Evolutionary conservation across 2,888 invertebrate species (phyloP), one percentile per base, ranked within the genome.

Genomic region (Cabera pusaria): DNA sequence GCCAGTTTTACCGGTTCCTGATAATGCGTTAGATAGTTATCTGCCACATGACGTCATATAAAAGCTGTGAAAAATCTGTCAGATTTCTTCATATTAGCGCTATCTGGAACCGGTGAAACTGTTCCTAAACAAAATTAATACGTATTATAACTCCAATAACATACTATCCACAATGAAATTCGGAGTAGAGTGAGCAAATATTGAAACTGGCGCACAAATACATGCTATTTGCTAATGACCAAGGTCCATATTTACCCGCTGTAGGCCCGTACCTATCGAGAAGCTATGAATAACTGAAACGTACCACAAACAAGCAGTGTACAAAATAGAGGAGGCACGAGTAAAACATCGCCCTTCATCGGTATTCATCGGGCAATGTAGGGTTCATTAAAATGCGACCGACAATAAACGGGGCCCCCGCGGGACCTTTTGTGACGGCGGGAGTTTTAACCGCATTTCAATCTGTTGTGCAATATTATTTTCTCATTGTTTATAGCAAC

Each of bases 351-450:
- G 56, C 48, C 61, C 60, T 74, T 71, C 76, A 82, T 86, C 76
- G 74, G 76, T 77, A 85, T 86, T 85, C 84, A 83, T 71, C 63
- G 55, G 59, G 60, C 57, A 58, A 63, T 56, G 65, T 59, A 60
- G 59, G 70, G 72, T 78, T 85, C 82, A 86, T 87, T 87, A 83
- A 83, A 85, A 87, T 85, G 76, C 83, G 75, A 59, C 62, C 69
- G 72, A 83, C 77, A 84, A 83, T 84, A 81, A 81, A 76, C 72
- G 72, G 53, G 53, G 47, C 54, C 56, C 78, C 72, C 74, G 47
- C 64, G 72, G 76, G 82, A 73, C 73, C 76, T 72, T 75, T 79
- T 75, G 73, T 74, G 64, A 62, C 62, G 56, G 64, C 50, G 58
- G 61, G 68, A 72, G 72, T 75, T 77, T 72, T 66, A 74, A 80